Percentiles rank a stretch among this genome's conserved stretches.
These are phyloP conservation scores for Rhyacophila brunnea DNA, from an alignment of 1,140 invertebrate genomes.

Conservation along the genomic window DNA sequence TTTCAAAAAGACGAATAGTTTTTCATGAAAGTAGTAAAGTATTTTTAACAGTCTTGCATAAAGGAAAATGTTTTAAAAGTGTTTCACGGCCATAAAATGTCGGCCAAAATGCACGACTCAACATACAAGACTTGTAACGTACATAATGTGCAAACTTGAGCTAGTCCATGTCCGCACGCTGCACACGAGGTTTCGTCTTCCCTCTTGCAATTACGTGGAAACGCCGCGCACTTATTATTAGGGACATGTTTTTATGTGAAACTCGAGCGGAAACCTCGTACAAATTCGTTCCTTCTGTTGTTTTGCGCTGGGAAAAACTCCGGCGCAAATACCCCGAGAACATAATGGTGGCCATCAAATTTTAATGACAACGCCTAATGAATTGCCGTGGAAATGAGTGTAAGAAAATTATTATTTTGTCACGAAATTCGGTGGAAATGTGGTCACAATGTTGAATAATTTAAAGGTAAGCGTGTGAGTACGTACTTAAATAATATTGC, in stretches of 20 bases:
- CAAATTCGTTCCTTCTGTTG: not conserved
- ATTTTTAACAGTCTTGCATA: no score
- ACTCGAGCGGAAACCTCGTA: not conserved
- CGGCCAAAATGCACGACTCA: no score
- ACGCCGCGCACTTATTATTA: not conserved
- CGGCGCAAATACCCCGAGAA: not conserved
- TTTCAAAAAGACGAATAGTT: no score
- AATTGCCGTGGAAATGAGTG: no score
- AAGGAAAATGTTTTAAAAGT: not conserved
- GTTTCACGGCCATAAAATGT: not conserved
- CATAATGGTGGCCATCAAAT: not conserved
- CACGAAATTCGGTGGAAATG: no score
- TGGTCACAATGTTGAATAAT: no score
- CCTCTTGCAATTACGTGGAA: not conserved
- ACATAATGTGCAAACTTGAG: not conserved
- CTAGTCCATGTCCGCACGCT: not conserved
- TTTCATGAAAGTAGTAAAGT: no score
- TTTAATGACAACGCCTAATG: constrained; percentile 1
- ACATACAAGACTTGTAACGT: no score
- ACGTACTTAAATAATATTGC: no score
- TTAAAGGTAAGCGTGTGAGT: no score
- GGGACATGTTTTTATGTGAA: constrained; percentile 1
- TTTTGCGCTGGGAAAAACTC: not conserved
- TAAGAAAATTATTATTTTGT: no score
- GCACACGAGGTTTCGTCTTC: not conserved